Percentiles rank a stretch among this genome's conserved stretches.
Evolutionary conservation across 2,797 vertebrate species (phyloP).

Genomic region (Remorina albescens): DNA sequence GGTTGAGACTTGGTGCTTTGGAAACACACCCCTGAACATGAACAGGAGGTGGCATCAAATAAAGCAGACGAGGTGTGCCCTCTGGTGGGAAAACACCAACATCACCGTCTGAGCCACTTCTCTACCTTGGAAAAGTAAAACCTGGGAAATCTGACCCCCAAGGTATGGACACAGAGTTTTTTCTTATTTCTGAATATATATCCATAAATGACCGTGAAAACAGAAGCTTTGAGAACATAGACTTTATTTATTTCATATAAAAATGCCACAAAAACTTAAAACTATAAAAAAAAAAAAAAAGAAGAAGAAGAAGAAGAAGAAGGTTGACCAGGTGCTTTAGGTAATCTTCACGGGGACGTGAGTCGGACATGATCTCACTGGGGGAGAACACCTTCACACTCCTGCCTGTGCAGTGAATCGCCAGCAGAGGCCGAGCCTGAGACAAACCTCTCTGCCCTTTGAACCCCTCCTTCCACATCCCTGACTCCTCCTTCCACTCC

Average conservation of each 20-base stretch:
- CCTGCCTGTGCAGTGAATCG: conserved; percentile 47
- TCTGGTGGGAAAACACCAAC: conserved; percentile 61
- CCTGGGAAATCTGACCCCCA: too few relatives aligned
- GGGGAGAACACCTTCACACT: conserved; percentile 23
- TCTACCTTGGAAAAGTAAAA: neutral
- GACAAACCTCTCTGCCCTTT: conserved; percentile 25
- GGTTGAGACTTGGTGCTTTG: neutral
- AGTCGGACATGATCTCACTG: conserved; percentile 14
- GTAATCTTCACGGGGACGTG: conserved; percentile 71
- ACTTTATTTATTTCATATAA: conserved; percentile 83
- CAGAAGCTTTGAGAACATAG: conserved; percentile 67
- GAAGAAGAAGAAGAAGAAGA: conserved; percentile 21
- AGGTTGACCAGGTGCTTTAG: conserved; percentile 71
- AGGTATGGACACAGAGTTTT: too few relatives aligned
- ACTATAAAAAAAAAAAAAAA: too few relatives aligned
- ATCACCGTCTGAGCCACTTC: conserved; percentile 39
- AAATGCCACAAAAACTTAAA: conserved; percentile 64
- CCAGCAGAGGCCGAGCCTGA: conserved; percentile 74
- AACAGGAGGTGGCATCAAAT: neutral
- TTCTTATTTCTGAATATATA: neutral
- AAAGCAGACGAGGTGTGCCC: conserved; percentile 38
- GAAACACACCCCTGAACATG: neutral
- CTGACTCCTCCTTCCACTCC: conserved; percentile 61
- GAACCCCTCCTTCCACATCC: conserved; percentile 40
- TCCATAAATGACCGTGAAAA: neutral